Conservation (phyloP, 2,888 invertebrate genomes). For the Acleris emargana region DNA sequence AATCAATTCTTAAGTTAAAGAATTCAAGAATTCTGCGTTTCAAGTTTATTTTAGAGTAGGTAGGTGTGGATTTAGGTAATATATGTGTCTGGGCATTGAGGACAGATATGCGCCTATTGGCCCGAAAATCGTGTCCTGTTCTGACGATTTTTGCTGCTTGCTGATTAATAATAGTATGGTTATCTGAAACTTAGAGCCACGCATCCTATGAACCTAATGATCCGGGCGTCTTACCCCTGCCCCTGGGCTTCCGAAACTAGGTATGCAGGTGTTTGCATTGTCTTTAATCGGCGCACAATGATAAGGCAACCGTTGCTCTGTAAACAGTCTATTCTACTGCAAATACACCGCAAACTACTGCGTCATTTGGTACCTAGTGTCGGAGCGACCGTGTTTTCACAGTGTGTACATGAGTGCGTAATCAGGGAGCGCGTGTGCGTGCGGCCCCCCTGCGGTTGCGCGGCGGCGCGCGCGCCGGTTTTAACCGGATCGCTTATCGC, state of each 20-base stretch:
- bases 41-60: too few relatives aligned
- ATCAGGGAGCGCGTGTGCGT: slow-evolving; percentile 45
- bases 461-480: slow-evolving; percentile 60
- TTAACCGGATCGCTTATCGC: slow-evolving; percentile 73
- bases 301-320: slow-evolving; percentile 30
- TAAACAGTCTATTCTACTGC: slow-evolving; percentile 23
- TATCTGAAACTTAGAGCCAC: too few relatives aligned
- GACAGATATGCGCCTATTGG: too few relatives aligned
- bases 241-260: slow-evolving; percentile 17
- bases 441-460: slow-evolving; percentile 76
- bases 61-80: too few relatives aligned
- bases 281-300: slow-evolving; percentile 27
- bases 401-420: slow-evolving; percentile 37
- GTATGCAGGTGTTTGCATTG: slow-evolving; percentile 8
- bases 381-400: slow-evolving; percentile 59
- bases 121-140: too few relatives aligned
- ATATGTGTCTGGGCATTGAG: too few relatives aligned
- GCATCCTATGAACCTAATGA: neutral
- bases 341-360: slow-evolving; percentile 35
- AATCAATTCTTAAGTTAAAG: too few relatives aligned
- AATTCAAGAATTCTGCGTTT: too few relatives aligned
- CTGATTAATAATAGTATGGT: too few relatives aligned
- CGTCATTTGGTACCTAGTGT: slow-evolving; percentile 33
- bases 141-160: too few relatives aligned
- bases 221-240: slow-evolving; percentile 2